These are phyloP conservation scores for Cheilosia variabilis DNA, from an alignment of 2,888 invertebrate genomes.

Conservation along the genomic window DNA sequence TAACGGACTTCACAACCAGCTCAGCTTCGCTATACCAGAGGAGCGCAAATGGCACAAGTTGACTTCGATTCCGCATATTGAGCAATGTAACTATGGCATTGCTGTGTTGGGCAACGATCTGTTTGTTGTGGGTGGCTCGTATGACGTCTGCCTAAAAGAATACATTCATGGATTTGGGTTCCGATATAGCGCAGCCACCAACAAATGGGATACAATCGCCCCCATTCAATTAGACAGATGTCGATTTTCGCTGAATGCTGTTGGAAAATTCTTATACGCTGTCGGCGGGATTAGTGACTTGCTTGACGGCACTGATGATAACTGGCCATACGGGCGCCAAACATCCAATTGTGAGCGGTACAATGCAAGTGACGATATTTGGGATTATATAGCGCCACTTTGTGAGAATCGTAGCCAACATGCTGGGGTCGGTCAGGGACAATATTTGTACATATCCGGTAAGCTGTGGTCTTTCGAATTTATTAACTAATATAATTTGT, in stretches of 20 bases:
- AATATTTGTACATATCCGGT: conserved; percentile 82
- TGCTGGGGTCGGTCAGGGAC: conserved; percentile 84
- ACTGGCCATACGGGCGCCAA: conserved; percentile 81
- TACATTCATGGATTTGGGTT: conserved; percentile 90
- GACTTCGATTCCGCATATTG: conserved; percentile 89
- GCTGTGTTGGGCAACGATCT: conserved; percentile 88
- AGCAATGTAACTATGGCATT: conserved; percentile 90
- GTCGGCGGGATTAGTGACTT: conserved; percentile 87
- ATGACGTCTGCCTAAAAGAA: conserved; percentile 87
- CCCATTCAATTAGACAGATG: conserved; percentile 88
- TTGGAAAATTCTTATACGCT: conserved; percentile 85
- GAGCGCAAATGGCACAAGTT: conserved; percentile 87
- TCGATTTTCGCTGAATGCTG: conserved; percentile 87
- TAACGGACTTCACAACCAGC: conserved; percentile 88
- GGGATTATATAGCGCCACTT: conserved; percentile 86
- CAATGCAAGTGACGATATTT: conserved; percentile 85
- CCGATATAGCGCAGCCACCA: conserved; percentile 86
- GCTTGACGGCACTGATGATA: conserved; percentile 80
- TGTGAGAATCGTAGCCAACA: conserved; percentile 86
- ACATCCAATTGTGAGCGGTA: conserved; percentile 86
- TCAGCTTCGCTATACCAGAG: conserved; percentile 87
- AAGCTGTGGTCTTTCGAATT: conserved; percentile 16
- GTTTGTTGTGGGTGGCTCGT: conserved; percentile 89
- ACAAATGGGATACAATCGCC: conserved; percentile 88
- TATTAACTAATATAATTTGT: too few relatives aligned